Evolutionary conservation across 2,888 invertebrate genomes (phyloP), one percentile per base, ranked within the genome.

Genomic region (Oligia fasciuncula): DNA sequence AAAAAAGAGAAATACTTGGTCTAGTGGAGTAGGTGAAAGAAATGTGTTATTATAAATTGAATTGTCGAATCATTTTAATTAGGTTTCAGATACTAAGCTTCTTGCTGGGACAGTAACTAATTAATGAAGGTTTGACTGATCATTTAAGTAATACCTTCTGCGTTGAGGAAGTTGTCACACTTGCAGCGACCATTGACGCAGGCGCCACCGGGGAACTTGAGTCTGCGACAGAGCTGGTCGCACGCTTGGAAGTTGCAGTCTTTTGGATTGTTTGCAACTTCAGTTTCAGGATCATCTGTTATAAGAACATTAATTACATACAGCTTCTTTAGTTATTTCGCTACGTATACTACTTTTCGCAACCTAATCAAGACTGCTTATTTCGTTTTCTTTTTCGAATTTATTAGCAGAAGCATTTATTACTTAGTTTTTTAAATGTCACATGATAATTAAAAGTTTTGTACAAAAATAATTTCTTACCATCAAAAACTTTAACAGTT

Each of bases 141-240:
- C 14, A 14, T 49, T 13, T 62, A 29, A 14, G 4, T 62, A 29
- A 14, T 29, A 62, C 49, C 49, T 71, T 51, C 49, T 40, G n/a
- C 17, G 1, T 8, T 35, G 0, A 72, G 51, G 51, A 40, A 29
- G 2, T 66, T 54, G 17, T 77, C 66, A 51, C 80, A 85, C 49
- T 85, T 85, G 84, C 85, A 85, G 43, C 69, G 87, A 9, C 74
- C 72, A 23, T 79, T 76, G 40, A 70, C 70, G n/a, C 85, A 85
- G 13, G 54, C 17, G 35, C 85, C 85, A 43, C 76, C 40, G 14
- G 73, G 14, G 43, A 54, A 49, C 17, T 71, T 71, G 8, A 80
- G 73, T 51, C 67, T 49, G 11, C 76, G 85, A 73, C 87, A 87
- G 3, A 8, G 43, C 35, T 83, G 84, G 35, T 84, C 62, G n/a